Percentiles rank a stretch among this genome's conserved stretches.
These are phyloP conservation scores for Plotosus lineatus DNA, from an alignment of 2,113 vertebrate species.

Conservation along the genomic window DNA sequence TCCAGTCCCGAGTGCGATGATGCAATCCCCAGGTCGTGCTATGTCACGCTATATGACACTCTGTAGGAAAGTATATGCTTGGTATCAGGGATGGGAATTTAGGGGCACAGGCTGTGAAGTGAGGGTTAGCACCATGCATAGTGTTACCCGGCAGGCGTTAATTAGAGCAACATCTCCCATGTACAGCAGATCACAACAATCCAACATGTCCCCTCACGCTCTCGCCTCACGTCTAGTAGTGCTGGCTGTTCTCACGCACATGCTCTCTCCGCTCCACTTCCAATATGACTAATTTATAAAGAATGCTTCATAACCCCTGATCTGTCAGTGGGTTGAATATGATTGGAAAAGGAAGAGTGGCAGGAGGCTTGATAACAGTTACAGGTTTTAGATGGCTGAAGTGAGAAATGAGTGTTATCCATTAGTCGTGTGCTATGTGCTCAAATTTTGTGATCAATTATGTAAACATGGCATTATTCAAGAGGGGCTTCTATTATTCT, in stretches of 20 bases:
- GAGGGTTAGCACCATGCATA: constrained; percentile 59
- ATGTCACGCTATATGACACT: background rate
- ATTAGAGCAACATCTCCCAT: constrained; percentile 69
- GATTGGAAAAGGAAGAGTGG: constrained; percentile 27
- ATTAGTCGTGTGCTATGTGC: background rate
- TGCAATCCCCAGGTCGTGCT: background rate
- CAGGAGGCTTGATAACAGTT: constrained; percentile 10
- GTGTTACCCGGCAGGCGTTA: constrained; percentile 70
- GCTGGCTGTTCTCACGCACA: constrained; percentile 44
- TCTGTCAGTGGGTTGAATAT: constrained; percentile 31
- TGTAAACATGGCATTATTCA: background rate
- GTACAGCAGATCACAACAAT: constrained; percentile 63
- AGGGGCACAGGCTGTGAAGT: constrained; percentile 47
- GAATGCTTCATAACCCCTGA: constrained; percentile 65
- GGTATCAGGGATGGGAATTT: constrained; percentile 23
- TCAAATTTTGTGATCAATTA: background rate
- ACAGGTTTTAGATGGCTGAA: constrained; percentile 13
- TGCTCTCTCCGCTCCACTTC: constrained; percentile 50
- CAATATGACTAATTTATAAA: constrained; percentile 69
- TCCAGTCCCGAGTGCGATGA: background rate
- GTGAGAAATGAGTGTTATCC: constrained; percentile 27
- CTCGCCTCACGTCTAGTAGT: constrained; percentile 51
- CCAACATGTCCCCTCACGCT: constrained; percentile 73
- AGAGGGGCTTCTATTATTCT: background rate
- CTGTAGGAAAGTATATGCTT: background rate